Conservation (phyloP, 2,113 vertebrate species). For the Barbus barbus region DNA sequence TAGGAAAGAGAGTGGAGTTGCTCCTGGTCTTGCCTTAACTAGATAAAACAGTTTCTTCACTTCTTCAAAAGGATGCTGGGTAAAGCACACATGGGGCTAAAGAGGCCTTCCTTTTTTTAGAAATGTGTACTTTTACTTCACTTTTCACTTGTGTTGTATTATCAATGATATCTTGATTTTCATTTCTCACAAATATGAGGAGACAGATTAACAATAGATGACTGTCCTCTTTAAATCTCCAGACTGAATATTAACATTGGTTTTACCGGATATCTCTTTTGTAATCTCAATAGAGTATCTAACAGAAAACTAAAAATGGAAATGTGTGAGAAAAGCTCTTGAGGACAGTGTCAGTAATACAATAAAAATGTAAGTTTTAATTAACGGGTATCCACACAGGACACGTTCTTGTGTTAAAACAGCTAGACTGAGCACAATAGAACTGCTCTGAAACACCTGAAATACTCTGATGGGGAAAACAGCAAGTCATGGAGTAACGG, state of each 20-base stretch:
- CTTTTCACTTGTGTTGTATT: not conserved
- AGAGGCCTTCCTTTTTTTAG: not conserved
- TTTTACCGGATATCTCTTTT: not conserved
- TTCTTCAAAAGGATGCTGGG: not conserved
- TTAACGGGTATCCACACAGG: not conserved
- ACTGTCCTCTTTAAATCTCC: not conserved
- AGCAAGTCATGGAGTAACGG: not conserved
- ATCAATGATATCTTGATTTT: not conserved
- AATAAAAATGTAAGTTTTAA: not conserved
- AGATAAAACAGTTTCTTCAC: not conserved
- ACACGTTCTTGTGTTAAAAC: not conserved
- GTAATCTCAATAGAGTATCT: not conserved
- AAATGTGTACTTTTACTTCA: not conserved
- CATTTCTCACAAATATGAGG: not conserved
- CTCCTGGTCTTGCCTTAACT: slow-evolving; percentile 4
- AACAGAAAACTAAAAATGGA: not conserved
- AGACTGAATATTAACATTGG: not conserved
- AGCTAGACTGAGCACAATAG: not conserved
- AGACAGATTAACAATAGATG: not conserved
- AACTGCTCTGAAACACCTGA: not conserved
- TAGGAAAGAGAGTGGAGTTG: not conserved
- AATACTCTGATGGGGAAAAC: not conserved
- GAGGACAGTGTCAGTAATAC: not conserved
- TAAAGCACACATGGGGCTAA: not conserved
- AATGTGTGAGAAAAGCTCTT: not conserved